A percentile compares a stretch with the other conserved stretches of the same genome.
Evolutionary conservation across 1,140 invertebrate species (phyloP).

Genomic region (Listronotus bonariensis): DNA sequence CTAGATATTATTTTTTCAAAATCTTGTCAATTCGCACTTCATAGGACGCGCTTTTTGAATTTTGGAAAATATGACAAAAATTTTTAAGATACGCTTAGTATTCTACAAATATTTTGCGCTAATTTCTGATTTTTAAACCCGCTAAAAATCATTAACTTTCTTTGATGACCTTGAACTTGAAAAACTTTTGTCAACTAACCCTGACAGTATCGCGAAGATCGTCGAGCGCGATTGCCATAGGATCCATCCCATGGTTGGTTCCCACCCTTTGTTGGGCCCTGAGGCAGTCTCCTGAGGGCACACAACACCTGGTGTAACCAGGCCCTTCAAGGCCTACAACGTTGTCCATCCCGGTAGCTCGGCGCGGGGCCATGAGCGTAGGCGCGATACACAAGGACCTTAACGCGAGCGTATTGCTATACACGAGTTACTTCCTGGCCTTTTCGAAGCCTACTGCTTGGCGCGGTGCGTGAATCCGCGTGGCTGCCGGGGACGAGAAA

Average conservation of each 20-base stretch:
- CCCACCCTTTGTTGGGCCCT: conserved; percentile 59
- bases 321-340: conserved; percentile 45
- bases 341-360: conserved; percentile 41
- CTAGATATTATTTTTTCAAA: no score
- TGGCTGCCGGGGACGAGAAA: conserved; percentile 43
- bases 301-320: conserved; percentile 73
- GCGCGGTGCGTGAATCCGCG: conserved; percentile 36
- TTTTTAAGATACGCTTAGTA: no score
- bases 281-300: conserved; percentile 78
- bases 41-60: no score
- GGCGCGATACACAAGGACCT: conserved; percentile 25
- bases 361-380: conserved; percentile 34
- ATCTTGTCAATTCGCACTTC: no score
- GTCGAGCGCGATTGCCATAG: conserved; percentile 68
- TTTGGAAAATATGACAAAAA: no score
- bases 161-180: conserved; percentile 27
- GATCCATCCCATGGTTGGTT: conserved; percentile 55
- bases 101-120: no score
- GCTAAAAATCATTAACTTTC: neutral
- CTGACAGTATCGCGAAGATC: conserved; percentile 80
- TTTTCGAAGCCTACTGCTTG: conserved; percentile 50
- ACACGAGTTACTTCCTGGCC: conserved; percentile 12
- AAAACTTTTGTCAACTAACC: conserved; percentile 31
- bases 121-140: no score
- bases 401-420: conserved; percentile 29